These are phyloP conservation scores for Chrysina gloriosa DNA, from an alignment of 2,888 invertebrate species.

Conservation along the genomic window DNA sequence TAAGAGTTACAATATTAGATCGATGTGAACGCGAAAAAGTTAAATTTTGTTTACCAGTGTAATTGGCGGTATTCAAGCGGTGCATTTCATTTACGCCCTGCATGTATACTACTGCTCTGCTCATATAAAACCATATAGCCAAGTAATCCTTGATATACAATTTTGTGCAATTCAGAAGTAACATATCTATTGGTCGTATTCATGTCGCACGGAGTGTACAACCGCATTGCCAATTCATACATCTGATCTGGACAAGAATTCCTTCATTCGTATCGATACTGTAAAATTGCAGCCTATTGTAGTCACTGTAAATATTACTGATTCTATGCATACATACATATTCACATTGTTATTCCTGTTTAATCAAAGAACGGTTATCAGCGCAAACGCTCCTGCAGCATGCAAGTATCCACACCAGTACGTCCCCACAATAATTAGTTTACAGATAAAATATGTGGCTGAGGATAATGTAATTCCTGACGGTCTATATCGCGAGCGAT, in stretches of 20 bases:
- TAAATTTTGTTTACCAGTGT: too few relatives aligned
- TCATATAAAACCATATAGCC: too few relatives aligned
- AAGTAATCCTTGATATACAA: too few relatives aligned
- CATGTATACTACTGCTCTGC: too few relatives aligned
- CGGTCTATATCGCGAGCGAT: not conserved
- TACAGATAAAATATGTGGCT: slow-evolving; percentile 13
- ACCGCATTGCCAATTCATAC: too few relatives aligned
- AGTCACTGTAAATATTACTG: not conserved
- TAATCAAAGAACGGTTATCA: not conserved
- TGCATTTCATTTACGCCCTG: too few relatives aligned
- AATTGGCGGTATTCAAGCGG: too few relatives aligned
- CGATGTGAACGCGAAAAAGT: too few relatives aligned
- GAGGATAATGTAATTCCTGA: slow-evolving; percentile 3
- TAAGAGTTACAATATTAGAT: too few relatives aligned
- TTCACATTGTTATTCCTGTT: not conserved
- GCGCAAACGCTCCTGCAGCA: not conserved
- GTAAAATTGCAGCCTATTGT: not conserved
- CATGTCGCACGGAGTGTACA: too few relatives aligned
- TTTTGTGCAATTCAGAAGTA: too few relatives aligned
- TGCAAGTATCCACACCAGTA: not conserved
- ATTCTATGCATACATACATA: not conserved
- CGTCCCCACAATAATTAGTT: slow-evolving; percentile 2
- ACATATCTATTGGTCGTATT: too few relatives aligned
- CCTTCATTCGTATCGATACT: not conserved
- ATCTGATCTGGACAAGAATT: not conserved